Conservation (phyloP, 2,797 vertebrate species). For the Lepus oiostolus region DNA sequence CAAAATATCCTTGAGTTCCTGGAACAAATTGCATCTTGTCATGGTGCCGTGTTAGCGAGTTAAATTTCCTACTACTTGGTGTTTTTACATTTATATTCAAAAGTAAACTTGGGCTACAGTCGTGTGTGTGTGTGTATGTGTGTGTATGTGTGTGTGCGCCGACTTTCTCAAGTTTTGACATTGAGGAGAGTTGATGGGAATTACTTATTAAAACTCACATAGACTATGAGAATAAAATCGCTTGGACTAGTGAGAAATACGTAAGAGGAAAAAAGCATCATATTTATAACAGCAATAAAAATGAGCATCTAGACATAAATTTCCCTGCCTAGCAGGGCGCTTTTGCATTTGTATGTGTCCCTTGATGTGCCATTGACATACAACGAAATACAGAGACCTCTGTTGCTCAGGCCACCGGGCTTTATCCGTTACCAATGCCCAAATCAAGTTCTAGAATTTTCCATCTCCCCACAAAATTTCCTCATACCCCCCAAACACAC, state of each 20-base stretch:
- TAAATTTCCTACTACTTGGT: neutral
- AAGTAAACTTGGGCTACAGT: neutral
- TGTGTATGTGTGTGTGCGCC: neutral
- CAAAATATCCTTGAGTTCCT: neutral
- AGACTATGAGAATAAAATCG: neutral
- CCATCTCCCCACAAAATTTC: neutral
- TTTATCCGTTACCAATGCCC: neutral
- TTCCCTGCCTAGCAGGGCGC: neutral
- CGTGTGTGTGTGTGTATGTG: neutral
- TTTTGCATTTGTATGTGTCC: neutral
- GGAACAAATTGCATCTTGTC: neutral
- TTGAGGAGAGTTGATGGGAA: neutral
- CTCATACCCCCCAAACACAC: neutral
- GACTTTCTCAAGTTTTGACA: neutral
- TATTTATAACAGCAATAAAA: constrained; percentile 9
- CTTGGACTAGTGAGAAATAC: constrained; percentile 26
- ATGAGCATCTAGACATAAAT: neutral
- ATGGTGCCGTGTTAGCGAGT: neutral
- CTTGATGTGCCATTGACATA: neutral
- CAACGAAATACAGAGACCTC: neutral
- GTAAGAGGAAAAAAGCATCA: neutral
- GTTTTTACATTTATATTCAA: neutral
- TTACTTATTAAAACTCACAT: constrained; percentile 7
- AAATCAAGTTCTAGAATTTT: neutral
- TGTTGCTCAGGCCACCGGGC: neutral